Conservation (phyloP, 1,140 invertebrate species). For the Drosophila pectinifera region DNA sequence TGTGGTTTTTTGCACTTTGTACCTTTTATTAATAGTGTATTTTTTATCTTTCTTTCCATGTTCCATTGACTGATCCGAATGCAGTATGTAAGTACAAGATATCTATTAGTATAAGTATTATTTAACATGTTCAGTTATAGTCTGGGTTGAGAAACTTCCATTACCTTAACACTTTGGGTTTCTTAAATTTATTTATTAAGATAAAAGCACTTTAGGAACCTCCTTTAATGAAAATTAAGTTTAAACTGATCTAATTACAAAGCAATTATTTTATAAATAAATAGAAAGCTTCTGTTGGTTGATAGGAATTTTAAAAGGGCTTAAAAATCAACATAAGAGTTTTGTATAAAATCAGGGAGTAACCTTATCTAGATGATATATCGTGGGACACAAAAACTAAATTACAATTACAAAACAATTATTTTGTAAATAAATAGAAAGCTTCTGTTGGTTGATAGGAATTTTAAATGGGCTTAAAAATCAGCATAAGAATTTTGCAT, state of each 20-base stretch:
- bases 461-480: constrained; percentile 5
- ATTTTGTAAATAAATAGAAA: not conserved
- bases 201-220: not conserved
- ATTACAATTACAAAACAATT: not conserved
- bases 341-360: not conserved
- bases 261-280: not conserved
- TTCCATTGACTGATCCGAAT: not conserved
- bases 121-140: not conserved
- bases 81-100: constrained; percentile 57
- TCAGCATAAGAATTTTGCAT: not conserved
- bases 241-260: not conserved
- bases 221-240: not conserved
- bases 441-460: not conserved
- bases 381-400: constrained; percentile 4
- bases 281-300: not conserved
- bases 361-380: not conserved
- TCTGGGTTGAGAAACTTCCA: not conserved
- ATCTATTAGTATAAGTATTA: not conserved
- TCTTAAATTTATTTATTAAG: not conserved
- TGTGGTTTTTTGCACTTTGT: constrained; percentile 16
- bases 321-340: not conserved
- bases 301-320: not conserved
- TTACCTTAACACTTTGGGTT: not conserved
- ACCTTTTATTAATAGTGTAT: constrained; percentile 27
- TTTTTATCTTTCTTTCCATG: constrained; percentile 28